These are phyloP conservation scores for Ceratosolen fusciceps DNA, from an alignment of 1,140 invertebrate species.

Conservation along the genomic window DNA sequence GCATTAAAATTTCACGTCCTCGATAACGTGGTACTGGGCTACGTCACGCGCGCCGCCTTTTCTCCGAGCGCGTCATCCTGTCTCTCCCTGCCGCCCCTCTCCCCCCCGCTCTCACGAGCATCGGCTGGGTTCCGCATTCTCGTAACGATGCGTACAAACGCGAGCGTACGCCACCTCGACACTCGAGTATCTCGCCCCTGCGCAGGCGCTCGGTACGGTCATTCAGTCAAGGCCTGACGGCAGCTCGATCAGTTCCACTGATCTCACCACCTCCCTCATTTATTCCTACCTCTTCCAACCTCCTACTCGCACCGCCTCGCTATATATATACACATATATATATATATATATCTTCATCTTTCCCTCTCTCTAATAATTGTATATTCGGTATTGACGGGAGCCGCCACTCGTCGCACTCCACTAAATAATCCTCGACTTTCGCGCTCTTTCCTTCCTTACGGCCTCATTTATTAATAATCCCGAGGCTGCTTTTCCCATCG, in stretches of 20 bases:
- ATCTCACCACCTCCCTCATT: not conserved
- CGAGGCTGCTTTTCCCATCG: no score
- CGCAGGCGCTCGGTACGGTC: constrained; percentile 51
- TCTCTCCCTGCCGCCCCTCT: no score
- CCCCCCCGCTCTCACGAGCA: not conserved
- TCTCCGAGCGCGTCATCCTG: not conserved
- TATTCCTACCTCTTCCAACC: not conserved
- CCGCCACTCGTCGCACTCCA: no score
- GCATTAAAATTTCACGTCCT: not conserved
- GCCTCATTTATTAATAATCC: no score
- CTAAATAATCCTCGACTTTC: no score
- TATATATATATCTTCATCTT: no score
- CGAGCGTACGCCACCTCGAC: not conserved
- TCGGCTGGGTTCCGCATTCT: not conserved
- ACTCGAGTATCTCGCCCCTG: not conserved
- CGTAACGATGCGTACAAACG: not conserved
- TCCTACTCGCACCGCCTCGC: not conserved
- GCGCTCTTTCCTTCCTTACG: no score
- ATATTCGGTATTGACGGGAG: no score
- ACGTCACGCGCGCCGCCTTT: not conserved
- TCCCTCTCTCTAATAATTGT: no score
- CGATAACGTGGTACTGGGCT: not conserved
- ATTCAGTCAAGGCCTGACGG: constrained; percentile 63
- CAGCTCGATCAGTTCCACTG: constrained; percentile 24
- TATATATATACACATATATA: no score